Base-by-base conservation (phyloP, 2,797 vertebrate species). In the Sphenopsis melanotis region DNA sequence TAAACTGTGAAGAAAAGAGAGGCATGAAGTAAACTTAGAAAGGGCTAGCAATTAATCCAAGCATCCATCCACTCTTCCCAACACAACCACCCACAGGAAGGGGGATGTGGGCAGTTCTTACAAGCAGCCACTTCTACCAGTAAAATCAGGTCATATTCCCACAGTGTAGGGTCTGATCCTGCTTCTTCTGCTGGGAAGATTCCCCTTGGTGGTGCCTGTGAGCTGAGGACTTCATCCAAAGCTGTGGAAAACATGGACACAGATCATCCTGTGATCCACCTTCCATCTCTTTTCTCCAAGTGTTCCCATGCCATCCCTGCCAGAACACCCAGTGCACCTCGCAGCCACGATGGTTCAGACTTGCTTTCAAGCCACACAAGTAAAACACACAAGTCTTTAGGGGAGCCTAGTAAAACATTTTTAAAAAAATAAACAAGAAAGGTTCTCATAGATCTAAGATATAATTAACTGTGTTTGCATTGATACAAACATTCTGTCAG, bases 401-500 rank as follows among this genome's bases (percentile, higher is more conserved):
- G 59, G 79, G 36, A 94, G 87, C 68, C 83, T 82, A 80, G 84
- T 82, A 90, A 91, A 92, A 66, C 39, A 30, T 64, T 70, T 27
- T 5, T 0, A 10, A 8, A 87, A 83, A 93, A 90, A 93, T 55
- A 94, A 95, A 84, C 91, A 90, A 83, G 83, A 64, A 95, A 68
- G 3, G 42, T 90, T 95, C 91, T 88, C 74, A 80, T 53, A 75
- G 85, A 94, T 91, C 86, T 85, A 52, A 94, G 87, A 87, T 94
- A 82, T 84, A 95, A 87, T 96, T 94, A 95, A 91, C 74, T 29
- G 46, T 64, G 89, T 84, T 94, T 92, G 83, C 85, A 71, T 46
- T 77, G 93, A 91, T 91, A 79, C 77, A 96, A 97, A 85, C 93
- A 77, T 97, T 90, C 93, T 94, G 90, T 94, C 74, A 90, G 86